Base-by-base conservation (phyloP, 2,888 invertebrate species). In the Drosophila paucipuncta region DNA sequence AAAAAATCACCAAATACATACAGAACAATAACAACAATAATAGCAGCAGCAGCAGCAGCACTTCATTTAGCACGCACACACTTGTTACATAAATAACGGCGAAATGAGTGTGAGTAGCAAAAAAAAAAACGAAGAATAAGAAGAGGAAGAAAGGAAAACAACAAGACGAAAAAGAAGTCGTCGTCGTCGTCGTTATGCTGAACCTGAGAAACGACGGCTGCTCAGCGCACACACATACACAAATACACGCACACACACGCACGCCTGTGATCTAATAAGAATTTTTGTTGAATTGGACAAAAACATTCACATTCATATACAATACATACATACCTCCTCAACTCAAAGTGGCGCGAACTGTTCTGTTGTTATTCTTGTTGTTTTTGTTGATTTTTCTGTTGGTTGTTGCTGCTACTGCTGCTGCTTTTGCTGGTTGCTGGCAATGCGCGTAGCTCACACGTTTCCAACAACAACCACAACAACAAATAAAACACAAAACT, bases 61-160 rank as follows among this genome's bases (percentile, higher is more conserved):
- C 79, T 84, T 84, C 73, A 82, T 87, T 87, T 87, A 81, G 82
- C 74, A 82, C 84, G 76, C 87, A 87, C 89, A 91, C 90, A 90
- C 90, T 91, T 91, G 91, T 91, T 91, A 91, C 91, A 91, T 91
- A 91, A 91, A 91, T 90, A 91, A 90, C 90, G 86, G 90, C 86
- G 76, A 88, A 90, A 78, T 76, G 83, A 85, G 86, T 88, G 82
- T 88, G 85, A 83, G 76, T 71, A 72, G 79, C 82, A 73, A 68
- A 77, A 67, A 77, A 67, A 68, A 67, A 71, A 66, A 63, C 47
- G 64, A 66, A 58, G 68, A 69, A 78, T 72, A 64, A 53, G 10
- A 30, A 18, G 52, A 52, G 37, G 43, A 65, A 77, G 76, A 73
- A 65, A 73, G 64, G 81, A 81, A 72, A 76, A 72, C 58, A 74